These are phyloP conservation scores for Platygyra sinensis DNA, from an alignment of 64 coral and sea anemone genomes.

Conservation along the genomic window DNA sequence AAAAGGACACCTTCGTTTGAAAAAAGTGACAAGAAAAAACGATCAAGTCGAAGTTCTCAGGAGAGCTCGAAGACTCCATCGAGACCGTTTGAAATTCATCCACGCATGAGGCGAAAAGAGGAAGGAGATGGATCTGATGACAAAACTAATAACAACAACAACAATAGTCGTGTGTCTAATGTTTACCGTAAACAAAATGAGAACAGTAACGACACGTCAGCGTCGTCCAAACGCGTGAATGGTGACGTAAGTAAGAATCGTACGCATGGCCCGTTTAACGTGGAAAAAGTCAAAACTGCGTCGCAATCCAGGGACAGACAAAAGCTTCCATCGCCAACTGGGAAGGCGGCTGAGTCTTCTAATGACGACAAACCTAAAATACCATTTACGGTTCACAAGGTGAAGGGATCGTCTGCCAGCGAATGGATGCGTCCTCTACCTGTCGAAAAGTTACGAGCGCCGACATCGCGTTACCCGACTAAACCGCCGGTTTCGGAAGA, in stretches of 20 bases:
- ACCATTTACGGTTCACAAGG: slow-evolving; percentile 38
- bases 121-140: slow-evolving; percentile 20
- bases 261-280: slow-evolving; percentile 5
- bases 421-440: slow-evolving; percentile 36
- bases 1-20: slow-evolving; percentile 53
- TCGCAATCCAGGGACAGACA: slow-evolving; percentile 1
- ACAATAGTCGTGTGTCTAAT: not conserved
- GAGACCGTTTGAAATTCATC: slow-evolving; percentile 33
- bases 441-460: not conserved
- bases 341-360: not conserved
- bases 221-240: not conserved
- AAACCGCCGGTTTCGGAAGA: slow-evolving; percentile 23
- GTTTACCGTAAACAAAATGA: slow-evolving; percentile 1
- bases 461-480: slow-evolving; percentile 6
- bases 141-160: slow-evolving; percentile 25
- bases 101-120: slow-evolving; percentile 4
- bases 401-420: slow-evolving; percentile 27
- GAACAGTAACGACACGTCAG: not conserved
- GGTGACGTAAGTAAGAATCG: slow-evolving; percentile 11
- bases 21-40: slow-evolving; percentile 34
- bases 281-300: slow-evolving; percentile 21
- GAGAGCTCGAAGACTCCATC: not conserved
- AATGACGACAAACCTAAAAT: slow-evolving; percentile 23
- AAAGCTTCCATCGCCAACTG: not conserved
- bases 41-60: slow-evolving; percentile 44